Percentiles rank a stretch among this genome's conserved stretches.
phyloP scores from a whole-genome alignment of 1,140 invertebrate species.

The Drosophila kikkawai region DNA sequence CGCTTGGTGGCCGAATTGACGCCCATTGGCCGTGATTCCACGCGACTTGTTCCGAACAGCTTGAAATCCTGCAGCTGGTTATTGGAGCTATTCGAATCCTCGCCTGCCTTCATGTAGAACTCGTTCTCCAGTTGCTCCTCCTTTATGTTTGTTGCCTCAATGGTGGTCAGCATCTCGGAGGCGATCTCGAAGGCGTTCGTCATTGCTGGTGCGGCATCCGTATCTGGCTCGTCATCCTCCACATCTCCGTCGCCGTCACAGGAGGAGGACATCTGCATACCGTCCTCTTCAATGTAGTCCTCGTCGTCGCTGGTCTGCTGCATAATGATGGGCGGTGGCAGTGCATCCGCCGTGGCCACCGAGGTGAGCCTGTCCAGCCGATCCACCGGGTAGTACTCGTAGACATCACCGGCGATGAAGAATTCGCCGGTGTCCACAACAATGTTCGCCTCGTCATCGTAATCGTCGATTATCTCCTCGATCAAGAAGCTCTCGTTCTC shows the following conservation, averaged over 20 bases:
- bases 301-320: constrained; percentile 72
- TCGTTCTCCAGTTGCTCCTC: constrained; percentile 73
- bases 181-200: constrained; percentile 70
- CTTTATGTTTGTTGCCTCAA: constrained; percentile 70
- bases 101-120: constrained; percentile 69
- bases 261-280: constrained; percentile 52
- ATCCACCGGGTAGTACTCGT: constrained; percentile 74
- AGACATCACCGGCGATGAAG: constrained; percentile 71
- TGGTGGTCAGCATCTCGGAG: constrained; percentile 70
- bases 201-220: constrained; percentile 31
- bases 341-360: constrained; percentile 67
- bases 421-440: constrained; percentile 74
- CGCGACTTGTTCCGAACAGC: constrained; percentile 54
- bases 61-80: constrained; percentile 68
- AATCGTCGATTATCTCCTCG: constrained; percentile 76
- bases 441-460: constrained; percentile 73
- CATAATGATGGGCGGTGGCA: constrained; percentile 79
- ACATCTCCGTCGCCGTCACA: constrained; percentile 47
- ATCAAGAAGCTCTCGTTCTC: constrained; percentile 76
- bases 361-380: constrained; percentile 62
- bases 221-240: constrained; percentile 22
- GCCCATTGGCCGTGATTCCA: constrained; percentile 28
- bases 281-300: constrained; percentile 55
- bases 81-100: constrained; percentile 69
- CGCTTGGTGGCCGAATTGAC: constrained; percentile 49